Conservation (phyloP, 35 echinoderm and acorn worm species). For the Lytechinus pictus region DNA sequence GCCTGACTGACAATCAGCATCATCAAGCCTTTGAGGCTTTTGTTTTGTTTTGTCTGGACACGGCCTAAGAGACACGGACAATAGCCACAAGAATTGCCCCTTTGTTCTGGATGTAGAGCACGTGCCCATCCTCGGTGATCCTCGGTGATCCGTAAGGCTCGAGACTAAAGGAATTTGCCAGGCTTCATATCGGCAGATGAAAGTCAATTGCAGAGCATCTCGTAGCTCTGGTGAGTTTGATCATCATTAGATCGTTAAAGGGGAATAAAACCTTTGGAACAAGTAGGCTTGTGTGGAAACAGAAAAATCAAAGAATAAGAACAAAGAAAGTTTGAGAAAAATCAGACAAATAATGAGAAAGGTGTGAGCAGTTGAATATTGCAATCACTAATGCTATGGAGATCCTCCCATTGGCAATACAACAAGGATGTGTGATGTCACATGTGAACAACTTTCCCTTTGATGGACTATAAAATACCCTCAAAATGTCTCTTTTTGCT, state of each 20-base stretch:
- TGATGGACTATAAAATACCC: too few species aligned
- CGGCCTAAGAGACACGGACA: not conserved
- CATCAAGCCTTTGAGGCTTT: not conserved
- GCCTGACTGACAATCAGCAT: not conserved
- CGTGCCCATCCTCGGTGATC: not conserved
- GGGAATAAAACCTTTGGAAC: too few species aligned
- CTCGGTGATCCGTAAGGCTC: not conserved
- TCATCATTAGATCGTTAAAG: not conserved
- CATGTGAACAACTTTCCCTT: too few species aligned
- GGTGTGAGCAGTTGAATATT: too few species aligned
- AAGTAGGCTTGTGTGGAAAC: too few species aligned
- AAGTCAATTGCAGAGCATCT: not conserved
- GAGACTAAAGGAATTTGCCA: not conserved
- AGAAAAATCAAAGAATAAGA: too few species aligned
- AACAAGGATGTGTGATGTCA: too few species aligned
- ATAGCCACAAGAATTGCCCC: not conserved
- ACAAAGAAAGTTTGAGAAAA: too few species aligned
- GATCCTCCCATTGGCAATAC: too few species aligned
- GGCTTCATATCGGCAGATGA: not conserved
- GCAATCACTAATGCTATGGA: too few species aligned
- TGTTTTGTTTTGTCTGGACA: not conserved
- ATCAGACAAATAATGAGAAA: too few species aligned
- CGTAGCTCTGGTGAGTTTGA: not conserved
- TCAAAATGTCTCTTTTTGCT: too few species aligned
- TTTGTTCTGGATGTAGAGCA: not conserved